phyloP scores from a whole-genome alignment of 2,888 invertebrate genomes.

The Diaperis boleti region DNA sequence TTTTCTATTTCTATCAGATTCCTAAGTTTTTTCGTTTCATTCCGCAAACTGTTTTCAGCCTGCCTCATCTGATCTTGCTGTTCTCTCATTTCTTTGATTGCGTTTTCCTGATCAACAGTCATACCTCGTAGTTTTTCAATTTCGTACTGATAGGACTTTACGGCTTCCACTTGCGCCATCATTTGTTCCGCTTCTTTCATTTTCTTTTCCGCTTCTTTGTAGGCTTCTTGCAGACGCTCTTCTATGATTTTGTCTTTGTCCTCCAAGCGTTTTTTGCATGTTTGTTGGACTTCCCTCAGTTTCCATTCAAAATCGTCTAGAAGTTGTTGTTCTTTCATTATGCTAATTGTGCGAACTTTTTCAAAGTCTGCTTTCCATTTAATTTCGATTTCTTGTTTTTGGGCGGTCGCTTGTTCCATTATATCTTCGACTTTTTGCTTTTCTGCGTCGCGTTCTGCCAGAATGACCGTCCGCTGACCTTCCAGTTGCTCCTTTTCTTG shows the following conservation, averaged over 20 bases:
- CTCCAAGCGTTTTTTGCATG: constrained; percentile 73
- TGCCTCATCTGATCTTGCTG: constrained; percentile 71
- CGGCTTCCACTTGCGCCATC: constrained; percentile 65
- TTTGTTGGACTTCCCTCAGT: constrained; percentile 79
- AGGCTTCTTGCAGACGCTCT: constrained; percentile 67
- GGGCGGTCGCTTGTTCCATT: constrained; percentile 72
- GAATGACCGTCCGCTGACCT: constrained; percentile 60
- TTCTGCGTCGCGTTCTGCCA: constrained; percentile 66
- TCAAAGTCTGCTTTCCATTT: constrained; percentile 79
- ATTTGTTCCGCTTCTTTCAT: constrained; percentile 63
- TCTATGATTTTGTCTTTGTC: constrained; percentile 73
- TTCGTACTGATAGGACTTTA: constrained; percentile 71
- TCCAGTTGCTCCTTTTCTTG: constrained; percentile 67
- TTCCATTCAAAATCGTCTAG: constrained; percentile 89
- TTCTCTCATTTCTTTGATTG: constrained; percentile 69
- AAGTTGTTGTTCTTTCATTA: constrained; percentile 79
- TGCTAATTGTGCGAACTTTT: constrained; percentile 75
- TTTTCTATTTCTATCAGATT: constrained; percentile 63
- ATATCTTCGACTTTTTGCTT: constrained; percentile 71
- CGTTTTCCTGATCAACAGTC: constrained; percentile 72
- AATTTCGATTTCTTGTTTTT: constrained; percentile 70
- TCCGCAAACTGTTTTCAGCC: constrained; percentile 70
- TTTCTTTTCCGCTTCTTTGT: constrained; percentile 62
- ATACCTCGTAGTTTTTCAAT: constrained; percentile 70
- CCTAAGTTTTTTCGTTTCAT: constrained; percentile 66